phyloP scores from a whole-genome alignment of 2,113 vertebrate genomes.

The Phalacrocorax brasilianus region DNA sequence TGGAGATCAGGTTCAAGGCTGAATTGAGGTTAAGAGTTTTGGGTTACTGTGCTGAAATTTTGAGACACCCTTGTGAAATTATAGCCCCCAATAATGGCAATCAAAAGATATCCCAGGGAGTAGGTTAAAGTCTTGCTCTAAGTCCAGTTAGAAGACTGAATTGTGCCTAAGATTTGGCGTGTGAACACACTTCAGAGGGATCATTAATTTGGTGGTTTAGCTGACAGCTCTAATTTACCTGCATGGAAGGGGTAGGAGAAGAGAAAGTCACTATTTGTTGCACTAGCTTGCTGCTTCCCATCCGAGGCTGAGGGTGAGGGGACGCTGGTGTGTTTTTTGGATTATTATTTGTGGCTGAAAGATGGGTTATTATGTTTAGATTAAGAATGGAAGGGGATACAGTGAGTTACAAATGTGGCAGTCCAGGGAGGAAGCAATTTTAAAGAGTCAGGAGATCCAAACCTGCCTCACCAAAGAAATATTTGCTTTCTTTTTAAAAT shows the following conservation, averaged over 20 bases:
- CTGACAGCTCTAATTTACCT: neutral
- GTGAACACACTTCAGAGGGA: neutral
- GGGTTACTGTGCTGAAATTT: constrained; percentile 24
- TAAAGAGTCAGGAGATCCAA: constrained; percentile 33
- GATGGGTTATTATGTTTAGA: constrained; percentile 11
- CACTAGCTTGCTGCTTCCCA: neutral
- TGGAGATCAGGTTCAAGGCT: constrained; percentile 32
- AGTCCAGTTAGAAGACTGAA: neutral
- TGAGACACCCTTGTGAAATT: constrained; percentile 36
- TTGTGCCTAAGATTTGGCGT: neutral
- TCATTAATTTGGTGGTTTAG: neutral
- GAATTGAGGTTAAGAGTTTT: constrained; percentile 20
- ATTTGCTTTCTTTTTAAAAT: constrained; percentile 42
- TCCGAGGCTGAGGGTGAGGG: neutral
- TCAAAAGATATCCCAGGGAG: neutral
- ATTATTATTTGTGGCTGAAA: constrained; percentile 10
- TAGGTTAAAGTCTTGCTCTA: neutral
- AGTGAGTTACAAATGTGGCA: constrained; percentile 46
- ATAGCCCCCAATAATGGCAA: neutral
- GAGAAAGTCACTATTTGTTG: neutral
- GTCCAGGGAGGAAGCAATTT: constrained; percentile 53
- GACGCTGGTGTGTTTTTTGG: neutral
- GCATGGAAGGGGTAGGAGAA: neutral
- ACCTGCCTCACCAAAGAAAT: constrained; percentile 39
- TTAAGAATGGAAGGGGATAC: constrained; percentile 46